Evolutionary conservation across 2,797 vertebrate genomes (phyloP).

Genomic region (Poliocrania exsul): DNA sequence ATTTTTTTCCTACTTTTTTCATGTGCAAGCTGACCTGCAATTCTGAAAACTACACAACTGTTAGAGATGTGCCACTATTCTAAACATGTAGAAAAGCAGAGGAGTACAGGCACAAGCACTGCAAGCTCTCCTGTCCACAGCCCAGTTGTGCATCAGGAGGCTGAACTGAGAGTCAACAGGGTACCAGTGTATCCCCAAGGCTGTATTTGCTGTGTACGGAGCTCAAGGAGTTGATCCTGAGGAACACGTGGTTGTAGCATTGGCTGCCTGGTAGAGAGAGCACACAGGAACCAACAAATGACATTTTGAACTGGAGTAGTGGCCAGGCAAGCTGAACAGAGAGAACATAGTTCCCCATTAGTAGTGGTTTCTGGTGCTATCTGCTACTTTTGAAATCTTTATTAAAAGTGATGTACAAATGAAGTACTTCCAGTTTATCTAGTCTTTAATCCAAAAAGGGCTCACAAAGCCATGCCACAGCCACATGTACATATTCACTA

Average conservation of each 20-base stretch:
- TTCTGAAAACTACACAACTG: not conserved
- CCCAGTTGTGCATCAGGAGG: not conserved
- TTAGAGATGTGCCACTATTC: not conserved
- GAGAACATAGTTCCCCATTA: not conserved
- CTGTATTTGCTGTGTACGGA: rapidly evolving
- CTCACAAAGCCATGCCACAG: not conserved
- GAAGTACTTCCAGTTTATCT: not conserved
- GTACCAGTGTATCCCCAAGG: rapidly evolving
- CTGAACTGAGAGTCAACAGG: not conserved
- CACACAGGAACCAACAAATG: not conserved
- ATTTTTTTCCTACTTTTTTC: not conserved
- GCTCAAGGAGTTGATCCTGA: not conserved
- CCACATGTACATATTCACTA: no score
- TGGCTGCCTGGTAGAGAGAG: not conserved
- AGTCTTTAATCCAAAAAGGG: not conserved
- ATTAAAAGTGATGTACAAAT: not conserved
- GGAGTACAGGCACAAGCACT: not conserved
- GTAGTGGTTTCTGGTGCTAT: not conserved
- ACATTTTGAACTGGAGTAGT: not conserved
- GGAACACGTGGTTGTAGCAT: rapidly evolving
- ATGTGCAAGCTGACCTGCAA: not conserved
- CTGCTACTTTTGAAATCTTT: not conserved
- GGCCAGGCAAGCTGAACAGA: not conserved
- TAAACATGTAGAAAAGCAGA: not conserved
- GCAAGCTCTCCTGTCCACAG: not conserved